phyloP scores from a whole-genome alignment of 2,113 vertebrate genomes.

The Heterotilapia buettikoferi region DNA sequence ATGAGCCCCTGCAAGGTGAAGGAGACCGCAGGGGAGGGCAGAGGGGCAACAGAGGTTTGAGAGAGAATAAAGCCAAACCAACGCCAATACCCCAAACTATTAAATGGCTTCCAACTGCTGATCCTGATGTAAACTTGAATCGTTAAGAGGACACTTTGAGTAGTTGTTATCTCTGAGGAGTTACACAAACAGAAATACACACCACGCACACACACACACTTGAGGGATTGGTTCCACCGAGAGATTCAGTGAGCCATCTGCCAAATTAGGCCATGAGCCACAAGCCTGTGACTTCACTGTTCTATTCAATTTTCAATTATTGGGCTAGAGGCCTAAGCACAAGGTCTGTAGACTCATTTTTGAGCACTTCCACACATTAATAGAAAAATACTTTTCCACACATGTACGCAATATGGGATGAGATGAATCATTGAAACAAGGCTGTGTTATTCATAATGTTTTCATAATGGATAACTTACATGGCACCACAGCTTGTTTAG shows the following conservation, averaged over 20 bases:
- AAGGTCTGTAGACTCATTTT: conserved; percentile 7
- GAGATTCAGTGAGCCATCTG: conserved; percentile 72
- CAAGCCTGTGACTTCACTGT: conserved; percentile 58
- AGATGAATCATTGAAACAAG: conserved; percentile 14
- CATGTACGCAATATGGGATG: conserved; percentile 8
- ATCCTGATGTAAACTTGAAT: conserved; percentile 44
- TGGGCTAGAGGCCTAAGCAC: conserved; percentile 41
- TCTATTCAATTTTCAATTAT: conserved; percentile 70
- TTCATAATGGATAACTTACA: conserved; percentile 25
- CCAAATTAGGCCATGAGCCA: conserved; percentile 73
- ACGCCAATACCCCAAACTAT: neutral
- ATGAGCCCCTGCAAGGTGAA: conserved; percentile 42
- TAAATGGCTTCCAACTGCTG: conserved; percentile 13
- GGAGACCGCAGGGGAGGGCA: neutral
- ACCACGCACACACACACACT: conserved; percentile 25
- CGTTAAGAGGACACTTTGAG: conserved; percentile 46
- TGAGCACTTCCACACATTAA: conserved; percentile 12
- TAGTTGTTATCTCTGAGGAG: conserved; percentile 46
- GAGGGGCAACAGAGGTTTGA: neutral
- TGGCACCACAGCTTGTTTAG: neutral
- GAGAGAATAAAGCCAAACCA: neutral
- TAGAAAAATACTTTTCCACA: neutral
- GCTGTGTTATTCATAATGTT: conserved; percentile 22
- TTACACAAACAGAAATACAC: conserved; percentile 23
- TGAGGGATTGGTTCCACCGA: conserved; percentile 56